Conservation (phyloP, 1,140 invertebrate genomes). For the Polypedilum pembai region DNA sequence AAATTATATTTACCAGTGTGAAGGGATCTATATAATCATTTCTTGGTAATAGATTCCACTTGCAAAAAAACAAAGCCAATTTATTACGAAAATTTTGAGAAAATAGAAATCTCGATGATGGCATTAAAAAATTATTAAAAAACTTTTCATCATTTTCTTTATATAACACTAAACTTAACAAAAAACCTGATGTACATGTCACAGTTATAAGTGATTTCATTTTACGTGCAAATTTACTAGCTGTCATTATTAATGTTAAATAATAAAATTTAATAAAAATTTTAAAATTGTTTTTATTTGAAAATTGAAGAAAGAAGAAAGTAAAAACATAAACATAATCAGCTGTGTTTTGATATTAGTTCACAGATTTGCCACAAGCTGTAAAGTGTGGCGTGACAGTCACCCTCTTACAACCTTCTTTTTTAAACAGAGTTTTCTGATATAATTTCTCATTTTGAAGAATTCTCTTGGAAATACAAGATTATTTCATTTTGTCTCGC, state of each 20-base stretch:
- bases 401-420: too few relatives aligned
- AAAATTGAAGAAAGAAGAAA: too few relatives aligned
- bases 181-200: neutral
- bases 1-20: neutral
- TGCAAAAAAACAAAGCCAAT: neutral
- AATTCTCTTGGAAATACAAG: too few relatives aligned
- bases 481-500: too few relatives aligned
- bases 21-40: neutral
- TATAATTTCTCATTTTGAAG: too few relatives aligned
- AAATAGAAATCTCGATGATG: neutral
- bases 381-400: too few relatives aligned
- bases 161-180: neutral
- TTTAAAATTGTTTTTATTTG: too few relatives aligned
- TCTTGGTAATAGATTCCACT: neutral
- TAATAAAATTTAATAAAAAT: neutral
- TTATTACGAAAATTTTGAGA: neutral
- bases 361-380: too few relatives aligned
- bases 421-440: too few relatives aligned
- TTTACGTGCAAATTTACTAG: neutral
- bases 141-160: neutral
- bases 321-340: too few relatives aligned
- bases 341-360: too few relatives aligned
- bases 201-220: neutral
- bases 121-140: neutral
- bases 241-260: neutral